Conservation (phyloP, 2,113 vertebrate species). For the Shinisaurus crocodilurus region DNA sequence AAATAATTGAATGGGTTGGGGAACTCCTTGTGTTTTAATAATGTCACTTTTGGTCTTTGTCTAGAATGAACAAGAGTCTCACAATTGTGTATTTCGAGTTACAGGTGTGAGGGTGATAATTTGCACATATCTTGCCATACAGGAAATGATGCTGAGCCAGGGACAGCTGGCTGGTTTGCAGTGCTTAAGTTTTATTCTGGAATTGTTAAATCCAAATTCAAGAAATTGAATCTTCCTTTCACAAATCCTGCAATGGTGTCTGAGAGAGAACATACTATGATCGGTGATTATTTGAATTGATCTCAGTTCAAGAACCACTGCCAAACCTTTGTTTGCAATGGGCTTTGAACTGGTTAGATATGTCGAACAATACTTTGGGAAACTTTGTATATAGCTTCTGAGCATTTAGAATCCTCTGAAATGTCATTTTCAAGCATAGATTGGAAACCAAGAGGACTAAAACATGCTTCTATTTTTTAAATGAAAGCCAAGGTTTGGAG, state of each 20-base stretch:
- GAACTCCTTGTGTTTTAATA: background rate
- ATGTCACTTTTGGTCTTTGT: background rate
- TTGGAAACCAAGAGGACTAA: background rate
- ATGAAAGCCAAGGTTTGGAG: background rate
- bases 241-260: background rate
- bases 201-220: background rate
- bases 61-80: background rate
- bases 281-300: background rate
- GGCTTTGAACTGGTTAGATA: background rate
- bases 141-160: background rate
- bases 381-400: background rate
- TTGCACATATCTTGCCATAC: background rate
- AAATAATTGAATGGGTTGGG: background rate
- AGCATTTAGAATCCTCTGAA: background rate
- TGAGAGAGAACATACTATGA: background rate
- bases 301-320: background rate
- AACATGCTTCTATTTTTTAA: background rate
- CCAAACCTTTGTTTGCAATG: background rate
- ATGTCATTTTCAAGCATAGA: background rate
- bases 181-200: background rate
- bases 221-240: background rate
- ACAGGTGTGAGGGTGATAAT: background rate
- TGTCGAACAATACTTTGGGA: background rate
- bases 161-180: background rate
- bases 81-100: background rate